These are phyloP conservation scores for Hypena proboscidalis DNA, from an alignment of 2,888 invertebrate species.

Conservation along the genomic window DNA sequence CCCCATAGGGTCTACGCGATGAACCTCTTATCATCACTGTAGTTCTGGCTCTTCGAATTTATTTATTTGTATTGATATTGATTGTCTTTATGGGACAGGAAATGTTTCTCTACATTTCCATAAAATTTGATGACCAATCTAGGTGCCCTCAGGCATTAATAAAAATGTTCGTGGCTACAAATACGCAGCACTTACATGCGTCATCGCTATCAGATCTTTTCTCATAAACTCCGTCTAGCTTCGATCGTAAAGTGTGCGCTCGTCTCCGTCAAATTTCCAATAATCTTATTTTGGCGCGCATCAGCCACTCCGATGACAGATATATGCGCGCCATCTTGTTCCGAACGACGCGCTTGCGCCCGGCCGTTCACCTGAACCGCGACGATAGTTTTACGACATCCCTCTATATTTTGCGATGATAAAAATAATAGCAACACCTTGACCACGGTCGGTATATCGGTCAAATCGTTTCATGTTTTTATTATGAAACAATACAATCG, in stretches of 20 bases:
- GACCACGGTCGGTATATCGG: slow-evolving; percentile 62
- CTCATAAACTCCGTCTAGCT: slow-evolving; percentile 64
- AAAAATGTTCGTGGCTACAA: slow-evolving; percentile 62
- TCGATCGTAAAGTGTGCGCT: slow-evolving; percentile 73
- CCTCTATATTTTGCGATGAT: slow-evolving; percentile 68
- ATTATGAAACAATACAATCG: slow-evolving; percentile 14
- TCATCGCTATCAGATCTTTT: slow-evolving; percentile 66
- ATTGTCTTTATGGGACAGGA: neutral
- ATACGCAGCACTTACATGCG: slow-evolving; percentile 75
- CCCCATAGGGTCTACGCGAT: no score
- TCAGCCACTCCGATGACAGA: slow-evolving; percentile 79
- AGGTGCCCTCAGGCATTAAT: slow-evolving; percentile 34
- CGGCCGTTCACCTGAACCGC: slow-evolving; percentile 81
- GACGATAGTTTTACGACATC: slow-evolving; percentile 77
- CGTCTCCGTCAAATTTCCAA: slow-evolving; percentile 81
- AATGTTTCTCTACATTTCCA: neutral
- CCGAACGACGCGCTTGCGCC: slow-evolving; percentile 66
- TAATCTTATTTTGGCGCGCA: slow-evolving; percentile 85
- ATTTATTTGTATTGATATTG: no score
- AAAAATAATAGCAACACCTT: slow-evolving; percentile 76
- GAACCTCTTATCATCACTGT: no score
- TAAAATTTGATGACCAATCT: slow-evolving; percentile 1
- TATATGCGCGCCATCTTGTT: slow-evolving; percentile 76
- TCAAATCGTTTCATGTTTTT: slow-evolving; percentile 44
- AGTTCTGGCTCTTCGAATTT: no score